Conservation (phyloP, 1,140 invertebrate genomes). For the Cydia strobilella region DNA sequence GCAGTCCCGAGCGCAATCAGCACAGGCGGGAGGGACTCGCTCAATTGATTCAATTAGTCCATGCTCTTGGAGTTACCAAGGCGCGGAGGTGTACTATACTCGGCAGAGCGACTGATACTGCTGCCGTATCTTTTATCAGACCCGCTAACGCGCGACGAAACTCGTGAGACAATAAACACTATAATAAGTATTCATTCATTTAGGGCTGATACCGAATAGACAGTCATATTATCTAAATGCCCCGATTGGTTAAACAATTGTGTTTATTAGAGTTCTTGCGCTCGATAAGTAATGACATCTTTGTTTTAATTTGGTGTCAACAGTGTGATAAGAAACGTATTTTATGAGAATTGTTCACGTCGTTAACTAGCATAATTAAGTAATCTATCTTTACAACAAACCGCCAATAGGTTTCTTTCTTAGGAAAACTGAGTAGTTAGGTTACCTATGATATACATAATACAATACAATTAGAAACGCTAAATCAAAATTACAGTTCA, state of each 20-base stretch:
- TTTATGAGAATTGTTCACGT: too few species aligned
- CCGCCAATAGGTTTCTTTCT: background rate
- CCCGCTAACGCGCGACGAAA: slow-evolving; percentile 33
- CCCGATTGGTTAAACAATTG: slow-evolving; percentile 67
- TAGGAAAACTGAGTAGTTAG: background rate
- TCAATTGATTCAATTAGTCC: slow-evolving; percentile 73
- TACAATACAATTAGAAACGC: background rate
- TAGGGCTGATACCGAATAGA: slow-evolving; percentile 61
- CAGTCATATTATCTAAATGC: slow-evolving; percentile 69
- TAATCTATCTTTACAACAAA: background rate
- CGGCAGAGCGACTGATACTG: slow-evolving; percentile 69
- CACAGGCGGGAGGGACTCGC: slow-evolving; percentile 54
- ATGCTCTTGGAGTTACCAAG: slow-evolving; percentile 42
- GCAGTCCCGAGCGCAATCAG: slow-evolving; percentile 51
- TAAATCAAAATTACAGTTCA: background rate
- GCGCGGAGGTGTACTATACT: slow-evolving; percentile 50
- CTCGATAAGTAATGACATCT: slow-evolving; percentile 59
- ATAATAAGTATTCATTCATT: slow-evolving; percentile 49
- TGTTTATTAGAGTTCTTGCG: slow-evolving; percentile 57
- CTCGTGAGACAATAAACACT: slow-evolving; percentile 50
- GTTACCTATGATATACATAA: background rate
- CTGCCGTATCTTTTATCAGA: slow-evolving; percentile 72
- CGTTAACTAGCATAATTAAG: background rate
- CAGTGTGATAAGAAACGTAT: background rate
- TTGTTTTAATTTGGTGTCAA: slow-evolving; percentile 52